Evolutionary conservation across 2,113 vertebrate genomes (phyloP), one percentile per base, ranked within the genome.

Genomic region (Catagonus wagneri): DNA sequence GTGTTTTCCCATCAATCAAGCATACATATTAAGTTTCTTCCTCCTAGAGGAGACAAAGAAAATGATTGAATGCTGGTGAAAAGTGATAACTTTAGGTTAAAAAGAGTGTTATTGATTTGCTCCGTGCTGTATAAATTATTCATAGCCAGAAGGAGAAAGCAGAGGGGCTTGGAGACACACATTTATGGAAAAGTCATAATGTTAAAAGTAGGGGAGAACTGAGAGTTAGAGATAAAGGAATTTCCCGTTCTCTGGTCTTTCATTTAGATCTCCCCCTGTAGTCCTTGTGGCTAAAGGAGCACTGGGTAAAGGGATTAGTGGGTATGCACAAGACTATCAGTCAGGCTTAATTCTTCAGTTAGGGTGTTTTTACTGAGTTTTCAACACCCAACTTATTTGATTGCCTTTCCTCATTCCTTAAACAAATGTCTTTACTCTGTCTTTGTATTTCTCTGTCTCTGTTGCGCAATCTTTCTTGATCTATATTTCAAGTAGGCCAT

Each of bases 71-170:
- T 90, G 22, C 71, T 92, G 91, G 83, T 76, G 27, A 34, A 91
- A 95, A 93, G 50, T 85, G 94, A 85, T 97, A 94, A 97, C 66
- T 95, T 96, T 58, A 94, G 87, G 71, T 85, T 93, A 74, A 95
- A 94, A 92, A 63, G 86, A 81, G 65, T 61, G 39, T 50, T 96
- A 97, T 96, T 83, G 80, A 97, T 96, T 95, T 93, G 1, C 34
- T 96, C 56, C 90, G 36, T 94, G 66, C 10, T 69, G 27, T 81
- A 92, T 97, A 92, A 95, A 95, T 96, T 97, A 96, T 97, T 98
- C 92, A 97, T 95, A 92, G 71, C 23, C 27, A 84, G 95, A 85
- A 92, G 23, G 34, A 93, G 36, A 96, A 90, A 93, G 66, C 36
- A 88, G 44, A 84, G 80, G 39, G 87, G 61, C 72, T 90, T 89